A percentile compares a stretch with the other conserved stretches of the same genome.
These are phyloP conservation scores for Andrena fulva DNA, from an alignment of 2,888 invertebrate species.

Conservation along the genomic window DNA sequence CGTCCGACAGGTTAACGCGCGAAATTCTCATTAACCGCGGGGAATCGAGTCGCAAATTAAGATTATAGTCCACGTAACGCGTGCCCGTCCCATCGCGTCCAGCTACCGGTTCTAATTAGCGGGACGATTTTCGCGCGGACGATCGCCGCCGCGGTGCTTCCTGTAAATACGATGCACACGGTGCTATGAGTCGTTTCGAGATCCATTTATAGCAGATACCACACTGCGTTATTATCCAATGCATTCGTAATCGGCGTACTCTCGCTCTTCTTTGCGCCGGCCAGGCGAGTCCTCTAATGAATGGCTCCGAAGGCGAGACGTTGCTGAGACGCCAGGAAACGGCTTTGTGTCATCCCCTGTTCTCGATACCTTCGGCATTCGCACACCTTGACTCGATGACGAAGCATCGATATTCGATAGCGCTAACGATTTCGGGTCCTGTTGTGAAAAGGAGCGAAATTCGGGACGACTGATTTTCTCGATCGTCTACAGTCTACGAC, in stretches of 20 bases:
- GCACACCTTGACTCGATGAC: too few species aligned
- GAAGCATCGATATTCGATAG: too few species aligned
- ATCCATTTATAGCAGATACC: constrained; percentile 67
- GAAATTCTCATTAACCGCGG: constrained; percentile 11
- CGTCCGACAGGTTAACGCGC: background rate
- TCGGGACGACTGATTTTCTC: constrained; percentile 63
- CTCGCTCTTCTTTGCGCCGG: constrained; percentile 47
- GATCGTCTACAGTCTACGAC: constrained; percentile 52
- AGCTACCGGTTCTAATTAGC: constrained; percentile 51
- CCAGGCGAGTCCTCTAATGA: constrained; percentile 61
- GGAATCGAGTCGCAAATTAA: constrained; percentile 14
- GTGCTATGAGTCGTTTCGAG: constrained; percentile 27
- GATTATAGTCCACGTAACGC: constrained; percentile 8
- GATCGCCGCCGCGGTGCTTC: constrained; percentile 9
- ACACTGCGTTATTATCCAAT: constrained; percentile 79
- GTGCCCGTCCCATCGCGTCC: constrained; percentile 3
- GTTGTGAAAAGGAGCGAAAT: background rate
- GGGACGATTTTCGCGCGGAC: constrained; percentile 39
- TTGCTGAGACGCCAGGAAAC: constrained; percentile 53
- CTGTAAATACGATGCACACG: constrained; percentile 22
- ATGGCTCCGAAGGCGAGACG: constrained; percentile 65
- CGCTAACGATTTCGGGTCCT: background rate
- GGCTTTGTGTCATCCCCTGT: too few species aligned
- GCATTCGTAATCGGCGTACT: constrained; percentile 77
- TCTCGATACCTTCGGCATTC: too few species aligned